A percentile compares a stretch with the other conserved stretches of the same genome.
These are phyloP conservation scores for Jordanella pulchra DNA, from an alignment of 2,797 vertebrate species.

Conservation along the genomic window DNA sequence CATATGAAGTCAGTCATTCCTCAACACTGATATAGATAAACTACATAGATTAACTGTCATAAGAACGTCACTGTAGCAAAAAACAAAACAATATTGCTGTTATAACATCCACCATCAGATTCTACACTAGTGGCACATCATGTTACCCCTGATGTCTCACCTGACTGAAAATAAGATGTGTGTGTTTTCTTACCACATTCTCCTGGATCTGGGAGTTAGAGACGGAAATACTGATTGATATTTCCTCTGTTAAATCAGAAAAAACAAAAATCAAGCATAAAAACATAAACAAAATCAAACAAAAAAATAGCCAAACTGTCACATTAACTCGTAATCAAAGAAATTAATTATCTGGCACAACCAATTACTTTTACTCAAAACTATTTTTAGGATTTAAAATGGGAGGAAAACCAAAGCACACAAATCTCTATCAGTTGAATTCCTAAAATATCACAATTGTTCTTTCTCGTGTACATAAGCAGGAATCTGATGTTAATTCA, in stretches of 20 bases:
- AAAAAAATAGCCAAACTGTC: background rate
- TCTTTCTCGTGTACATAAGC: background rate
- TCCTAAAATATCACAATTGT: background rate
- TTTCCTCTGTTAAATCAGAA: constrained; percentile 85
- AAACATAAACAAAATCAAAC: too few relatives aligned
- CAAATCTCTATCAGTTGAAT: background rate
- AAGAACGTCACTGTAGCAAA: too few relatives aligned
- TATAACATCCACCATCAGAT: too few relatives aligned
- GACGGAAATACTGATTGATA: constrained; percentile 95
- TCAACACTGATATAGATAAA: too few relatives aligned
- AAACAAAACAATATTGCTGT: too few relatives aligned
- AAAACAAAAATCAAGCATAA: constrained; percentile 60
- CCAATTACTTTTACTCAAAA: too few relatives aligned
- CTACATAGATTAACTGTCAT: too few relatives aligned
- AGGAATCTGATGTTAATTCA: background rate
- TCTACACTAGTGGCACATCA: too few relatives aligned
- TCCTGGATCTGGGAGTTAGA: constrained; percentile 97
- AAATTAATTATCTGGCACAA: background rate
- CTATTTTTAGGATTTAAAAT: background rate
- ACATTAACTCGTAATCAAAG: background rate
- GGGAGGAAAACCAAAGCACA: background rate
- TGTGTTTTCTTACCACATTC: constrained; percentile 89
- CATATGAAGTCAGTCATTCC: too few relatives aligned
- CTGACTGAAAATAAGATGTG: background rate
- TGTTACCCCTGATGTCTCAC: too few relatives aligned